Evolutionary conservation across 2,888 invertebrate genomes (phyloP).

Genomic region (Drosophila affinis): DNA sequence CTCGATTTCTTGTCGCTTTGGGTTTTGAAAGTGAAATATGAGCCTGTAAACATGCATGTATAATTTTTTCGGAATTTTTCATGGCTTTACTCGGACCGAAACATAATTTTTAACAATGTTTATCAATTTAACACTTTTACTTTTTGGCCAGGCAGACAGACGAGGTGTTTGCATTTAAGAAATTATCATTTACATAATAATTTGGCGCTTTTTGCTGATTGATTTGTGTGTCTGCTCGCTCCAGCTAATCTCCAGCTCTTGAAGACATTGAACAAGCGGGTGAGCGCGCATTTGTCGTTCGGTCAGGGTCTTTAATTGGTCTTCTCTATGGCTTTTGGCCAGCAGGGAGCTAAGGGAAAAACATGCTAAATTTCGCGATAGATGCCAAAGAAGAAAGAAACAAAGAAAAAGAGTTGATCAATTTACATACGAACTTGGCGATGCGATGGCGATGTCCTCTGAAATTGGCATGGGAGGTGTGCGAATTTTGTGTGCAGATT

Average conservation of each 20-base stretch:
- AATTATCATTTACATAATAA: constrained; percentile 68
- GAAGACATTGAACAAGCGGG: constrained; percentile 36
- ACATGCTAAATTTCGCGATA: constrained; percentile 49
- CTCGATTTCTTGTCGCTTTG: not conserved
- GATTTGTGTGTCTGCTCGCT: constrained; percentile 66
- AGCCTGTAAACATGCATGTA: constrained; percentile 42
- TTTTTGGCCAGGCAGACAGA: constrained; percentile 36
- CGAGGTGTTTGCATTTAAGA: constrained; percentile 35
- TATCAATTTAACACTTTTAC: constrained; percentile 69
- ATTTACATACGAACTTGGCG: constrained; percentile 39
- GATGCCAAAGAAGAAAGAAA: constrained; percentile 27
- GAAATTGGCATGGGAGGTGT: constrained; percentile 46
- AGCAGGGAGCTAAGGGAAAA: constrained; percentile 40
- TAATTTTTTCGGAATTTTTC: constrained; percentile 33
- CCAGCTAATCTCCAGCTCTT: constrained; percentile 38
- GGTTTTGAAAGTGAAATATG: constrained; percentile 66
- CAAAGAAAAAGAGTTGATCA: constrained; percentile 31
- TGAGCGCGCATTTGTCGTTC: constrained; percentile 57
- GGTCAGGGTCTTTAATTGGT: constrained; percentile 61
- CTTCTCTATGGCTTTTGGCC: constrained; percentile 23
- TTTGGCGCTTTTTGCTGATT: constrained; percentile 64
- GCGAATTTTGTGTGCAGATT: constrained; percentile 43
- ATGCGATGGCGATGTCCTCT: constrained; percentile 14
- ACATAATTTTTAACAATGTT: constrained; percentile 52
- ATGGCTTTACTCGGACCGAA: constrained; percentile 40